Evolutionary conservation across 1,140 invertebrate species (phyloP).

Genomic region (Neotoxoptera formosana): DNA sequence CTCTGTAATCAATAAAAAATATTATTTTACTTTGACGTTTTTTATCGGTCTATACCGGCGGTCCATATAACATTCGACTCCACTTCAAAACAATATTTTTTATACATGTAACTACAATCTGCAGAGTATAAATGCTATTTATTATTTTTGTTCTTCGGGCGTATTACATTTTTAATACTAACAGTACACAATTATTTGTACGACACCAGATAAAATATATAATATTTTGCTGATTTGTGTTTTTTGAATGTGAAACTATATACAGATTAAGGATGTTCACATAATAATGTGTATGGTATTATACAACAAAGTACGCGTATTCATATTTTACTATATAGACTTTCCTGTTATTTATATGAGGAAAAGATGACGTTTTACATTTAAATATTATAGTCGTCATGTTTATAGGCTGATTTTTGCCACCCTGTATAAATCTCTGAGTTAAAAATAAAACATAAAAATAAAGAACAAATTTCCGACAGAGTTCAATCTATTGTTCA

Average conservation of each 20-base stretch:
- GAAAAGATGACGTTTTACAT: slow-evolving; percentile 17
- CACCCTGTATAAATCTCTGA: slow-evolving; percentile 3
- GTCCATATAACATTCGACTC: not conserved
- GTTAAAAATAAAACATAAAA: slow-evolving; percentile 5
- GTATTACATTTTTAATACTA: not conserved
- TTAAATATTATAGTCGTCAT: not conserved
- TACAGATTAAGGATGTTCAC: not conserved
- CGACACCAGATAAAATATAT: not conserved
- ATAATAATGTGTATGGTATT: not conserved
- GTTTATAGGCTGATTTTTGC: not conserved
- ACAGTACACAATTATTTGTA: not conserved
- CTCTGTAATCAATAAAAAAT: not conserved
- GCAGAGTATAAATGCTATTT: not conserved
- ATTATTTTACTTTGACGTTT: not conserved
- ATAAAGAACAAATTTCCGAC: slow-evolving; percentile 11
- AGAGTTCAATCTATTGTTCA: slow-evolving; percentile 41
- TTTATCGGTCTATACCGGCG: not conserved
- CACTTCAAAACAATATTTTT: not conserved
- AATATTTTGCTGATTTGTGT: slow-evolving; percentile 13
- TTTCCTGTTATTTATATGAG: not conserved
- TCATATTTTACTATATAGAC: not conserved
- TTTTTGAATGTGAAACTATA: not conserved
- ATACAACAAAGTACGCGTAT: not conserved
- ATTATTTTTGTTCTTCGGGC: not conserved
- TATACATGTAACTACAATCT: not conserved